Evolutionary conservation across 1,140 invertebrate species (phyloP), one percentile per base, ranked within the genome.

Genomic region (Linepithema humile): DNA sequence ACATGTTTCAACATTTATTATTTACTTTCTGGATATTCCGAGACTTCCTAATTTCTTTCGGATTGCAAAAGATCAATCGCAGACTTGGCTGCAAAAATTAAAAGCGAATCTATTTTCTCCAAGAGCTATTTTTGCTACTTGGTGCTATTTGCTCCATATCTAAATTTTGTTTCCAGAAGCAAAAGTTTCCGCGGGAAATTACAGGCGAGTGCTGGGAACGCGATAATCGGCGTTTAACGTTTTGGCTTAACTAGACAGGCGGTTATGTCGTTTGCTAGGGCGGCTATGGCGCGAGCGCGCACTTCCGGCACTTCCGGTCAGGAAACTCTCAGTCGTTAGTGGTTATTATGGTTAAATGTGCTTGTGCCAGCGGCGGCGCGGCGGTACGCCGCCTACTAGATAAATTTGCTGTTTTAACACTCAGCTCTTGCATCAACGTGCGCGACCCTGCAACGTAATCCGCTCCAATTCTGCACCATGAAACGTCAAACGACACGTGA

Each of bases 261-360:
- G 72, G 73, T 85, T 88, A 62, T 88, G 85, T 83, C 87, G 85
- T 87, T 87, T 89, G 70, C 64, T 45, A 59, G 48, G 50, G 50
- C 20, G 50, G 50, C 9, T n/a, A n/a, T 57, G 17, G 72, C 73
- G 75, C 64, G 75, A 78, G 62, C 75, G 48, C 5, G 64, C 48
- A 43, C 65, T 88, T 73, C 82, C 84, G 83, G 48, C 75, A 89
- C 50, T 90, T 88, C 83, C 72, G 82, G 48, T 70, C 80, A 86
- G 67, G 87, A 90, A 90, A 89, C 89, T 90, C 84, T 85, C 85
- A 77, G 84, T 91, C 89, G 89, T 91, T 91, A 90, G 89, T 62
- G 89, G 84, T 91, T 89, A 90, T 91, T 91, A 90, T 88, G 89
- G 89, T 90, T 90, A 86, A 90, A 88, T 86, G 87, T 88, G 73